phyloP scores from a whole-genome alignment of 2,113 vertebrate genomes.

The Periophthalmus modestus region DNA sequence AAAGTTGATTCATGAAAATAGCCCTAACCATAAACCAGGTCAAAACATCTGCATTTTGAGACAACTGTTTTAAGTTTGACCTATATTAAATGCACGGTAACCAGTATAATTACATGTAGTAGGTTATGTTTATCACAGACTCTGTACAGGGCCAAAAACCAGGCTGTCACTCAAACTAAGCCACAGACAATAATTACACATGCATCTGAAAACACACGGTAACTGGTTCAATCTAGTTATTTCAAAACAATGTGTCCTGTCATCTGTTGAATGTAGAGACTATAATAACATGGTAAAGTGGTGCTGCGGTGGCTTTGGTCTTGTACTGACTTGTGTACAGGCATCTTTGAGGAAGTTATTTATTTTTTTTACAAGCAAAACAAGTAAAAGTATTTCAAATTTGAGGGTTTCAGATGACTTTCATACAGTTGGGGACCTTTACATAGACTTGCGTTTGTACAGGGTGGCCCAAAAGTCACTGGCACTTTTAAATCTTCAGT shows the following conservation, averaged over 20 bases:
- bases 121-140: background rate
- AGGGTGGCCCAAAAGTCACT: no score
- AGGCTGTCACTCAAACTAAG: slow-evolving; percentile 45
- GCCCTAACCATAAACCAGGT: background rate
- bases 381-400: background rate
- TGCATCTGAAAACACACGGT: slow-evolving; percentile 49
- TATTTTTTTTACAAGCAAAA: background rate
- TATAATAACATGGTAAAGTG: slow-evolving; percentile 44
- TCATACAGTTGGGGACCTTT: background rate
- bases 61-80: background rate
- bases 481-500: no score
- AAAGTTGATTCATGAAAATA: background rate
- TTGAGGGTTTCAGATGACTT: background rate
- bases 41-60: background rate
- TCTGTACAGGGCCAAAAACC: background rate
- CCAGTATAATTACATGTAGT: background rate
- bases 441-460: no score
- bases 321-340: slow-evolving; percentile 30
- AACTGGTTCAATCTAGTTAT: slow-evolving; percentile 43
- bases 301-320: slow-evolving; percentile 16
- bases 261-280: slow-evolving; percentile 49
- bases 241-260: slow-evolving; percentile 37
- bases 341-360: slow-evolving; percentile 14
- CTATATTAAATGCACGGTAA: background rate
- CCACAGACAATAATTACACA: slow-evolving; percentile 61